phyloP scores from a whole-genome alignment of 2,113 vertebrate genomes.

The Cavia porcellus region DNA sequence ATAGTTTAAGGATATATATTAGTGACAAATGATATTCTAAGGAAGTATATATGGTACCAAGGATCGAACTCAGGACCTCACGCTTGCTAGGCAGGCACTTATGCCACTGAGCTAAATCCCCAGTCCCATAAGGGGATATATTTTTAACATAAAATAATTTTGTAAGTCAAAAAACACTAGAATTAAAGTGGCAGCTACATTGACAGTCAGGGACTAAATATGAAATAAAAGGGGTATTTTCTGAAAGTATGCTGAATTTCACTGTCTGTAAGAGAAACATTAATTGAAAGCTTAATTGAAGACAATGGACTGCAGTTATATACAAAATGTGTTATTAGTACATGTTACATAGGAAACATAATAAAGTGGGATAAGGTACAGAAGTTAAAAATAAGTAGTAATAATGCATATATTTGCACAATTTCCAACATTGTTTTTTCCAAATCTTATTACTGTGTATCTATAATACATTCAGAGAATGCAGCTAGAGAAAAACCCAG shows the following conservation, averaged over 20 bases:
- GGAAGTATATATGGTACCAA: background rate
- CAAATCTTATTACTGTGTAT: background rate
- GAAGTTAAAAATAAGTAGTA: background rate
- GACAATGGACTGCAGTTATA: background rate
- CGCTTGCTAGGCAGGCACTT: too few species aligned
- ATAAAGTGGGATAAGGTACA: conserved; percentile 10
- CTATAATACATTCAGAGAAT: background rate
- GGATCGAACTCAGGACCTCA: too few species aligned
- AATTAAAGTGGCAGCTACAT: background rate
- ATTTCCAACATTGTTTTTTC: conserved; percentile 13
- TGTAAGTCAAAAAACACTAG: conserved; percentile 34
- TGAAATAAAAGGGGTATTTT: background rate
- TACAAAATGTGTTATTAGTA: conserved; percentile 22
- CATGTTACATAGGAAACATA: conserved; percentile 2
- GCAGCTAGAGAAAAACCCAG: background rate
- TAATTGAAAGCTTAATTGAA: background rate
- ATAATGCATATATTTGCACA: conserved; percentile 1
- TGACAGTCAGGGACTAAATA: background rate
- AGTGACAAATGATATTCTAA: conserved; percentile 7
- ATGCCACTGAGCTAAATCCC: too few species aligned
- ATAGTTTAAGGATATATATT: conserved; percentile 12
- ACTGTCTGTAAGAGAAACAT: background rate
- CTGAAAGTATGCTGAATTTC: conserved; percentile 47
- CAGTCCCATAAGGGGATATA: background rate
- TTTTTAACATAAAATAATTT: conserved; percentile 36